Evolutionary conservation across 2,888 invertebrate genomes (phyloP).

Genomic region (Spodoptera littoralis): DNA sequence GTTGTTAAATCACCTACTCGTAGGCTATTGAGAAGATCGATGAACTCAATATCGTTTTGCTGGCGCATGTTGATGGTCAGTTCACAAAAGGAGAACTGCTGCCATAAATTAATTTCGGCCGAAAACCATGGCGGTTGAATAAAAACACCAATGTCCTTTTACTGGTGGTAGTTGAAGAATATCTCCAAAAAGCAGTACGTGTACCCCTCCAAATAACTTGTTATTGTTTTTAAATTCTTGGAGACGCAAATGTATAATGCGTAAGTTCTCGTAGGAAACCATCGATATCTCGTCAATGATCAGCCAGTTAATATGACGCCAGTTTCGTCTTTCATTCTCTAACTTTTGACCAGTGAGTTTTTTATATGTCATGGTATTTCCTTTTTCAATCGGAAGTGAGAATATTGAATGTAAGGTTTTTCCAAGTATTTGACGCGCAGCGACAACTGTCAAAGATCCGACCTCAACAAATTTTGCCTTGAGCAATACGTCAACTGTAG

Average conservation of each 20-base stretch:
- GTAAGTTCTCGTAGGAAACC: neutral
- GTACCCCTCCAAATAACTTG: constrained; percentile 2
- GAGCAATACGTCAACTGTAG: constrained; percentile 39
- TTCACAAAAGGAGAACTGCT: constrained; percentile 1
- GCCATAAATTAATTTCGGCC: neutral
- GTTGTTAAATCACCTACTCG: neutral
- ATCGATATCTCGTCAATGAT: no score
- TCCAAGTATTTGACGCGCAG: constrained; percentile 50
- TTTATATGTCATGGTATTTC: constrained; percentile 35
- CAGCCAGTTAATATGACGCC: no score
- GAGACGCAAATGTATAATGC: neutral
- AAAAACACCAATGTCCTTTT: neutral
- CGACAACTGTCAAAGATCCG: constrained; percentile 49
- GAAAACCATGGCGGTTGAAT: neutral
- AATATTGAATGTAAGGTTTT: constrained; percentile 50
- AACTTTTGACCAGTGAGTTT: constrained; percentile 43
- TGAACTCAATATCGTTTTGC: neutral
- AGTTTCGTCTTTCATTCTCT: constrained; percentile 39
- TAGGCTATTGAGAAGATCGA: neutral
- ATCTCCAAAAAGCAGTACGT: neutral
- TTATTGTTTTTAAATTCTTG: constrained; percentile 6
- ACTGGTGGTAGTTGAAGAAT: neutral
- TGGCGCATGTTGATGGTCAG: neutral
- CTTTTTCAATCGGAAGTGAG: constrained; percentile 56
- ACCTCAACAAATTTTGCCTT: constrained; percentile 53